Evolutionary conservation across 2,888 invertebrate species (phyloP).

Genomic region (Cylindroiulus punctatus): DNA sequence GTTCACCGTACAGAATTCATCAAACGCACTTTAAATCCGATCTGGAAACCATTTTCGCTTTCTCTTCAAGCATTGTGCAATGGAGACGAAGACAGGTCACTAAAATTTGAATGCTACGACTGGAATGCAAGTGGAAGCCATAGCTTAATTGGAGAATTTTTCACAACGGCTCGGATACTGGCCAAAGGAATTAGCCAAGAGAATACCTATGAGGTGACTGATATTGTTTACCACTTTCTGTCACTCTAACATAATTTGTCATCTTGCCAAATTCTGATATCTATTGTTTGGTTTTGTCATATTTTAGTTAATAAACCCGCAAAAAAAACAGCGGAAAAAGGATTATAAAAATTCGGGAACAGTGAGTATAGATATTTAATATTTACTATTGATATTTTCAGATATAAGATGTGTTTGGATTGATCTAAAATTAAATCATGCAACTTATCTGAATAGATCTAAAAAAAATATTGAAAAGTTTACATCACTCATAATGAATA

Average conservation of each 20-base stretch:
- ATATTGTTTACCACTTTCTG: no score
- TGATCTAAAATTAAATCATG: no score
- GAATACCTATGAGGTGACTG: no score
- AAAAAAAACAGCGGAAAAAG: slow-evolving; percentile 68
- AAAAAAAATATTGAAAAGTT: no score
- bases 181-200: slow-evolving; percentile 62
- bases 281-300: not conserved
- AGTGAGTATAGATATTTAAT: slow-evolving; percentile 60
- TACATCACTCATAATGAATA: not conserved
- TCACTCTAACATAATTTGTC: no score
- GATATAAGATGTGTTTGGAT: no score
- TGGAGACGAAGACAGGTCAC: slow-evolving; percentile 67
- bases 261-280: not conserved
- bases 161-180: slow-evolving; percentile 65
- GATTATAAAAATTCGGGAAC: slow-evolving; percentile 69
- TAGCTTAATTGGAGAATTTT: slow-evolving; percentile 68
- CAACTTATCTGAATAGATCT: no score
- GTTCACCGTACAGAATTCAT: slow-evolving; percentile 69
- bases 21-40: slow-evolving; percentile 69
- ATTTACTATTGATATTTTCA: no score
- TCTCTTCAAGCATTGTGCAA: slow-evolving; percentile 66
- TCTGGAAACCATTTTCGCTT: slow-evolving; percentile 68
- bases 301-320: slow-evolving; percentile 66
- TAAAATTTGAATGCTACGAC: slow-evolving; percentile 69
- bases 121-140: slow-evolving; percentile 68